Evolutionary conservation across 1,140 invertebrate genomes (phyloP).

Genomic region (Caerostris darwini): DNA sequence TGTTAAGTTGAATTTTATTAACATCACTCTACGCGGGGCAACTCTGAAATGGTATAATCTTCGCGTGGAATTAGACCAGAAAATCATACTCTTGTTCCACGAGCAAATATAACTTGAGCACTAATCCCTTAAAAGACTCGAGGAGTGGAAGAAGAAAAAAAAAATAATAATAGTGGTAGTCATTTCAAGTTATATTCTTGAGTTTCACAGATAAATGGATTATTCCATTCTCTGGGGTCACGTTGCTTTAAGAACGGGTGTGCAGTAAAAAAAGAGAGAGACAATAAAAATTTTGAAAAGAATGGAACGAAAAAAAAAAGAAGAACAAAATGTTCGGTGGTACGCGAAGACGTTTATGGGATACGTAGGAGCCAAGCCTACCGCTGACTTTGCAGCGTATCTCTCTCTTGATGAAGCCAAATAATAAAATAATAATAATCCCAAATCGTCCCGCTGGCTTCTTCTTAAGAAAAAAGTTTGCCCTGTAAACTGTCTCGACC

Average conservation of each 20-base stretch:
- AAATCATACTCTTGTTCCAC: not conserved
- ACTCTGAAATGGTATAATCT: not conserved
- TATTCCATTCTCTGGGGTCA: slow-evolving; percentile 21
- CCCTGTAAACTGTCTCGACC: slow-evolving; percentile 41
- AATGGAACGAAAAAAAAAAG: not conserved
- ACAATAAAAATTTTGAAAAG: slow-evolving; percentile 54
- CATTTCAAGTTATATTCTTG: slow-evolving; percentile 3
- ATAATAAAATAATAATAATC: not conserved
- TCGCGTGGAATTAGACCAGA: not conserved
- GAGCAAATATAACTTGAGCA: too few relatives aligned
- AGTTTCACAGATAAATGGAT: slow-evolving; percentile 47
- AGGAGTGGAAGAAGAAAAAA: not conserved
- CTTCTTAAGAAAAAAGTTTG: slow-evolving; percentile 31
- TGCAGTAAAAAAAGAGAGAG: slow-evolving; percentile 31
- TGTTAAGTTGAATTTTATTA: not conserved
- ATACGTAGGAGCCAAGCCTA: slow-evolving; percentile 58
- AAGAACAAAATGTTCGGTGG: not conserved
- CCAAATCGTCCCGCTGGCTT: not conserved
- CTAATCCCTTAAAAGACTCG: not conserved
- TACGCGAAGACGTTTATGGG: slow-evolving; percentile 30
- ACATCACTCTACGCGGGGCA: not conserved
- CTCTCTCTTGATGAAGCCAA: slow-evolving; percentile 25
- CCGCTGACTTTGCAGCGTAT: not conserved
- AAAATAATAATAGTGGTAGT: not conserved
- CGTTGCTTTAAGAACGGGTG: not conserved